Base-by-base conservation (phyloP, 1,140 invertebrate genomes). In the Drosophila yakuba region DNA sequence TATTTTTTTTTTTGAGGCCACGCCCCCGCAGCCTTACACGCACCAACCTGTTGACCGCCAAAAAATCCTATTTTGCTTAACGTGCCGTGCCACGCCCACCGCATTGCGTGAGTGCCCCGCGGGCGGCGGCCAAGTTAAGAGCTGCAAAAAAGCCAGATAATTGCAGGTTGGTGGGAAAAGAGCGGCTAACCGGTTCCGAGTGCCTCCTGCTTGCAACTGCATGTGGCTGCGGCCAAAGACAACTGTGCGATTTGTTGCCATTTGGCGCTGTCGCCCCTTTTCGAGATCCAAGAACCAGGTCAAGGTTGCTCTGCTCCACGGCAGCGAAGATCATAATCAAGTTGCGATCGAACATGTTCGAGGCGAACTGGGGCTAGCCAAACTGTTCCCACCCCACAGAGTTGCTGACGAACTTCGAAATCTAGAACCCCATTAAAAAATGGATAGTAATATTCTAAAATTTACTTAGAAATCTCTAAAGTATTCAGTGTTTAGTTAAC, bases 251-350 rank as follows among this genome's bases (percentile, higher is more conserved):
- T 78, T 67, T 50, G 73, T 45, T 56, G 67, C 58, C 72, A 74
- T 74, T 73, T 63, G 71, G 7, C 47, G 39, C 15, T 55, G 77
- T 66, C 62, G 76, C 51, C 61, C 41, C 56, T 52, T 73, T 66
- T 79, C 11, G 28, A 71, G 82, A 85, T 88, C 69, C 79, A 68
- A 71, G 82, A 85, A 85, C 79, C 79, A 64, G 82, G 82, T 85
- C 82, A 85, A 85, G 82, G 82, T 68, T 86, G 71, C 50, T 47
- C 39, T 44, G 52, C 50, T 47, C 39, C 44, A 50, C 51, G 59
- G 60, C 60, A 38, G 51, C 36, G 17, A 67, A 85, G 77, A 78
- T 85, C 81, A 78, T 85, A 50, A 74, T 73, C 48, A 39, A 14
- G 80, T 69, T 74, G 56, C 60, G 23, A 60, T 69, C 73, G 38